A percentile compares a stretch with the other conserved stretches of the same genome.
Evolutionary conservation across 1,140 invertebrate species (phyloP).

Genomic region (Myzus persicae): DNA sequence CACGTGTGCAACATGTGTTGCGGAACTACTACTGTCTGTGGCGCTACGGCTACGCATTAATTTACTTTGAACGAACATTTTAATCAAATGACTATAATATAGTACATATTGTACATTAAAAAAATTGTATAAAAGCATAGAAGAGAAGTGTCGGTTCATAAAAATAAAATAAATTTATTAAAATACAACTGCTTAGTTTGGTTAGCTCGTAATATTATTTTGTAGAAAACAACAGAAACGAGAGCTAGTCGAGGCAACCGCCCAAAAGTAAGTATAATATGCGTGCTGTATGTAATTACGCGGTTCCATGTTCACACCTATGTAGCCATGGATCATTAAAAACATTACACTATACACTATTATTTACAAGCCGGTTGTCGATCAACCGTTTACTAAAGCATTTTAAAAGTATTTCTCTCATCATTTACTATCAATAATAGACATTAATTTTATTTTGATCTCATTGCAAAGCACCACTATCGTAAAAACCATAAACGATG

Average conservation of each 20-base stretch:
- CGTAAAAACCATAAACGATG: neutral
- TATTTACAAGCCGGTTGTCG: conserved; percentile 30
- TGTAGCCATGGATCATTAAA: conserved; percentile 28
- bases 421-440: conserved; percentile 31
- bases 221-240: neutral
- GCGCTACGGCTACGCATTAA: neutral
- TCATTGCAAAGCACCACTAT: neutral
- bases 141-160: too few relatives aligned
- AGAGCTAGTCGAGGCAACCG: neutral
- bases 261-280: neutral
- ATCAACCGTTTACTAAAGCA: conserved; percentile 18
- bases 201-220: neutral
- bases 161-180: too few relatives aligned
- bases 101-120: too few relatives aligned
- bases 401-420: neutral
- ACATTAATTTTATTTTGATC: neutral
- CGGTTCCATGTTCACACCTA: conserved; percentile 39
- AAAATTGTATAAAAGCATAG: too few relatives aligned
- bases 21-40: neutral
- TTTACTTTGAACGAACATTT: neutral
- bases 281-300: conserved; percentile 15
- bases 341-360: conserved; percentile 31
- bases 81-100: neutral
- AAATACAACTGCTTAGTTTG: neutral
- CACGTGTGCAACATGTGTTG: conserved; percentile 15